Base-by-base conservation (phyloP, 2,113 vertebrate genomes). In the Mystacornis crossleyi region DNA sequence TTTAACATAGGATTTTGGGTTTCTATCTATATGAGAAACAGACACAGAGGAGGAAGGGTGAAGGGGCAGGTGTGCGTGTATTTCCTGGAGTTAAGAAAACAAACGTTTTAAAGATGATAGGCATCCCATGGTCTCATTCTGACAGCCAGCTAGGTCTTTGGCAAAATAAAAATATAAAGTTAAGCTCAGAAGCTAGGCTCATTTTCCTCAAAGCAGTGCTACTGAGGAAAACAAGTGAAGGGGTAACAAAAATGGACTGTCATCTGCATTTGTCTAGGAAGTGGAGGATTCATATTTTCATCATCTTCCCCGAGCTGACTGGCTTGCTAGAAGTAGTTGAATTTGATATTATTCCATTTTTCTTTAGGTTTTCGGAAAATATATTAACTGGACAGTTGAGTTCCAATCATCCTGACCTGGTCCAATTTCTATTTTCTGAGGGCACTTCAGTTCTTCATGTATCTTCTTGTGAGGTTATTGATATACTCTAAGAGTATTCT, bases 401-500 rank as follows among this genome's bases (percentile, higher is more conserved):
- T 5, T 6, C 9, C 6, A 5, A 66, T 65, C 33, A 70, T 6
- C 16, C 8, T 53, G 15, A 10, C 9, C 8, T 9, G 0, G 4
- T 24, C 13, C 29, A 43, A 9, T 33, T 17, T 55, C 24, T 58
- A 26, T 54, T 77, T 4, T 31, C 12, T 42, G 28, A 33, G 18
- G 8, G 1, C 17, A 40, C 10, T 53, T 53, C 55, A 45, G 2
- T 45, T 67, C 38, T 77, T 90, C 31, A 45, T 1, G 0, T 25
- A 23, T 15, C 7, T 54, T 69, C 34, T 50, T 3, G 13, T 40
- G 10, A 9, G 4, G 14, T 13, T 48, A 21, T 34, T 42, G n/a
- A 43, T 10, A 34, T 8, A 7, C 2, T 38, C 9, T 26, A 18
- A 26, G 23, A 75, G 4, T 8, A 28, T 34, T 23, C 50, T 40